Evolutionary conservation across 1,140 invertebrate genomes (phyloP).

Genomic region (Bombus superbus): DNA sequence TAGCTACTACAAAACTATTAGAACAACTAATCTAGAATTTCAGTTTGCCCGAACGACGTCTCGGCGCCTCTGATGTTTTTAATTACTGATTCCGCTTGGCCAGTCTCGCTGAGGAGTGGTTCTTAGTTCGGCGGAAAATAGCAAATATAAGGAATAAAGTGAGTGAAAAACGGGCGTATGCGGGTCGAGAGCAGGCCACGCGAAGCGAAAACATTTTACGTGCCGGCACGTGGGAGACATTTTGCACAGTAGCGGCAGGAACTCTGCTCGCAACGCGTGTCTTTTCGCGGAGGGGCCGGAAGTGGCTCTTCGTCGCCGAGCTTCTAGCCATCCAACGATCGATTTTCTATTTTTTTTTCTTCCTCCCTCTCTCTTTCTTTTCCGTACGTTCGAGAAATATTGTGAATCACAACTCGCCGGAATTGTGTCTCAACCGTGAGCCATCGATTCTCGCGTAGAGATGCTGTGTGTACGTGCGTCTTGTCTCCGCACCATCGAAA

Average conservation of each 20-base stretch:
- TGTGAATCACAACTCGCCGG: background rate
- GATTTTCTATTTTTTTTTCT: background rate
- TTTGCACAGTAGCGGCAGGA: background rate
- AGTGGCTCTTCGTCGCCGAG: slow-evolving; percentile 15
- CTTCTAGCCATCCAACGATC: slow-evolving; percentile 4
- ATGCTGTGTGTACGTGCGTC: background rate
- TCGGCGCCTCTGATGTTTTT: background rate
- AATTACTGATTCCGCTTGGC: background rate
- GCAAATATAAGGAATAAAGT: slow-evolving; percentile 10
- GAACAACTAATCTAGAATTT: background rate
- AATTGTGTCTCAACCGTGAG: background rate
- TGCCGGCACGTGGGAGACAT: background rate
- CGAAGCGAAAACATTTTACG: slow-evolving; percentile 46
- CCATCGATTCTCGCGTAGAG: background rate
- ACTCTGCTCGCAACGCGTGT: slow-evolving; percentile 14
- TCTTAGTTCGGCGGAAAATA: slow-evolving; percentile 3
- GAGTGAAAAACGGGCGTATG: slow-evolving; percentile 26
- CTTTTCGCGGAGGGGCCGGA: slow-evolving; percentile 16
- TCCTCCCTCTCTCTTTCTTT: background rate
- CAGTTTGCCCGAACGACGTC: background rate
- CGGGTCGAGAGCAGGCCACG: slow-evolving; percentile 11
- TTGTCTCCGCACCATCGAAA: background rate
- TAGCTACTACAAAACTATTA: background rate
- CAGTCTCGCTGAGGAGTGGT: background rate
- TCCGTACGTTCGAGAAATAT: background rate